Conservation (phyloP, 2,888 invertebrate species). For the Bembecia ichneumoniformis region DNA sequence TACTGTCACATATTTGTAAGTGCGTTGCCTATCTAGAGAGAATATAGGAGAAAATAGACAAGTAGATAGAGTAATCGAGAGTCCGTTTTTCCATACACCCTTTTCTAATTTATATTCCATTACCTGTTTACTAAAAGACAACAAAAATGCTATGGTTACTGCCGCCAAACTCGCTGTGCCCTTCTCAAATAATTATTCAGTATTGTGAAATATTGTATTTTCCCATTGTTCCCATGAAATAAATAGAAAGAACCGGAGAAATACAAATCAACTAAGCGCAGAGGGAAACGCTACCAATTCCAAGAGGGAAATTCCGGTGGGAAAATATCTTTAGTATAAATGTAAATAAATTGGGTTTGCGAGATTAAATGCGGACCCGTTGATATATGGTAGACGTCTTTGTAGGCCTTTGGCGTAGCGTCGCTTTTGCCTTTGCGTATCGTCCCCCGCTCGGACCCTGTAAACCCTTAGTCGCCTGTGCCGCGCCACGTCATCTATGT, state of each 20-base stretch:
- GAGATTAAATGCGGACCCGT: constrained; percentile 58
- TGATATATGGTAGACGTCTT: constrained; percentile 49
- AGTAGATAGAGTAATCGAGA: too few relatives aligned
- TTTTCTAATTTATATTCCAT: too few relatives aligned
- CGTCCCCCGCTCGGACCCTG: too few relatives aligned
- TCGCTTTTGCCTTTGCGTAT: constrained; percentile 9
- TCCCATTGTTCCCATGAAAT: constrained; percentile 43
- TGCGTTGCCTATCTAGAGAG: too few relatives aligned
- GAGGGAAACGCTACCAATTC: constrained; percentile 54
- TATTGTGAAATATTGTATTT: constrained; percentile 17
- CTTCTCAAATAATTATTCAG: constrained; percentile 9
- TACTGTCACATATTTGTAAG: too few relatives aligned
- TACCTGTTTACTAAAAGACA: too few relatives aligned
- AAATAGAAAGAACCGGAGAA: constrained; percentile 39
- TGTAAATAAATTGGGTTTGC: constrained; percentile 63
- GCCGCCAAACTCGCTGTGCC: too few relatives aligned
- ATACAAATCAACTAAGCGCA: constrained; percentile 58
- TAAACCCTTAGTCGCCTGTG: too few relatives aligned
- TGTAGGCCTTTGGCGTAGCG: constrained; percentile 29
- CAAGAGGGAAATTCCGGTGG: constrained; percentile 60
- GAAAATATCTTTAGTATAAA: constrained; percentile 64
- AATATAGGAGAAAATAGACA: too few relatives aligned
- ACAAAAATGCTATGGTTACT: too few relatives aligned
- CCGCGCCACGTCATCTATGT: too few relatives aligned
- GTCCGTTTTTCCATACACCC: too few relatives aligned